These are phyloP conservation scores for Proterorhinus semilunaris DNA, from an alignment of 2,113 vertebrate species.

Conservation along the genomic window DNA sequence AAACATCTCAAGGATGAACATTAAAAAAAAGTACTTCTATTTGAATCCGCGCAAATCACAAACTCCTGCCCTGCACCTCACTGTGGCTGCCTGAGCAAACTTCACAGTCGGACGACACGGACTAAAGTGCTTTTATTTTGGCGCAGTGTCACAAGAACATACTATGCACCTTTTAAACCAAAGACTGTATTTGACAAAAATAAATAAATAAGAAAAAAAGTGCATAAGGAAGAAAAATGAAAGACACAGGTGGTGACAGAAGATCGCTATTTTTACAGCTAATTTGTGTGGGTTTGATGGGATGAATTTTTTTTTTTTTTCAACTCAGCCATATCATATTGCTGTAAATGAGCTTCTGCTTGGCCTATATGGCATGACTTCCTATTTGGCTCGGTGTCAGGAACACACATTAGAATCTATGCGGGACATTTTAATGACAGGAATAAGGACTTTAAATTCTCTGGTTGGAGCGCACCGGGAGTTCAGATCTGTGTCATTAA, in stretches of 20 bases:
- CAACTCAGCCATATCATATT: slow-evolving; percentile 15
- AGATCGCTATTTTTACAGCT: neutral
- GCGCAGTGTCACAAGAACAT: neutral
- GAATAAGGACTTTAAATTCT: slow-evolving; percentile 14
- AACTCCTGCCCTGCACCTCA: neutral
- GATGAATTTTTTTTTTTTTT: neutral
- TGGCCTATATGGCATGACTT: neutral
- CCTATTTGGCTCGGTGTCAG: slow-evolving; percentile 11
- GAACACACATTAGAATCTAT: slow-evolving; percentile 5
- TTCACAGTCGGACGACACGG: neutral
- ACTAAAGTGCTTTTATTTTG: neutral
- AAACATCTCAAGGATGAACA: neutral
- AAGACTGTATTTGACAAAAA: neutral
- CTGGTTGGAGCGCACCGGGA: slow-evolving; percentile 27
- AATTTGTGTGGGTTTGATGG: neutral
- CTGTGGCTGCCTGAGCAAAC: neutral
- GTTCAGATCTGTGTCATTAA: slow-evolving; percentile 49
- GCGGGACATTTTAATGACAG: slow-evolving; percentile 6
- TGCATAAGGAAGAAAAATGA: neutral
- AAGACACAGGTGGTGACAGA: neutral
- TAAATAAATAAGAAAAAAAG: neutral
- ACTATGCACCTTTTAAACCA: neutral
- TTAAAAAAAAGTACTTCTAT: neutral
- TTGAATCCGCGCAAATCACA: neutral
- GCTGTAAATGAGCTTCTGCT: slow-evolving; percentile 3